These are phyloP conservation scores for Augochlora pura DNA, from an alignment of 1,140 invertebrate genomes.

Conservation along the genomic window DNA sequence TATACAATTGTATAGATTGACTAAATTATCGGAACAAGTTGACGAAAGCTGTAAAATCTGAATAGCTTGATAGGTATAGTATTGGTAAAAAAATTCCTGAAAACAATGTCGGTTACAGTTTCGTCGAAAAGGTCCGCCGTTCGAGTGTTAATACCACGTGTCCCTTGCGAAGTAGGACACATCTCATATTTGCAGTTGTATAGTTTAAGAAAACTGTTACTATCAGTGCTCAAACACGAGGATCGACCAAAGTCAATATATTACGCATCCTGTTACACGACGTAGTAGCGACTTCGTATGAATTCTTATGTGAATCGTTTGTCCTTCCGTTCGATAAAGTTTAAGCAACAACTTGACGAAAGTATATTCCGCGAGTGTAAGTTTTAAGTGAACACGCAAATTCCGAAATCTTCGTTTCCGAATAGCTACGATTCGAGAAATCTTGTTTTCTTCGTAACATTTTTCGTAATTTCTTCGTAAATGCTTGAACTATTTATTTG, in stretches of 20 bases:
- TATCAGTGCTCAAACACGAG: slow-evolving; percentile 25
- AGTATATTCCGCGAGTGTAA: neutral
- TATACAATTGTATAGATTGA: too few relatives aligned
- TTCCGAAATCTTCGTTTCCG: neutral
- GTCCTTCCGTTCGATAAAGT: slow-evolving; percentile 26
- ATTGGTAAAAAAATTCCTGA: too few relatives aligned
- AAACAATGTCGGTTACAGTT: too few relatives aligned
- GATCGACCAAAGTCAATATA: slow-evolving; percentile 37
- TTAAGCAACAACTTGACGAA: slow-evolving; percentile 1
- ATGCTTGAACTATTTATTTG: too few relatives aligned
- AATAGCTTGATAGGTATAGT: too few relatives aligned
- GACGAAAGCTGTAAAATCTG: too few relatives aligned
- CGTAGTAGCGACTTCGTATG: neutral
- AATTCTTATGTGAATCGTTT: slow-evolving; percentile 18
- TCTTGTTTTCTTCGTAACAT: too few relatives aligned
- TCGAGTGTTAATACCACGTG: neutral
- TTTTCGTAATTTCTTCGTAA: too few relatives aligned
- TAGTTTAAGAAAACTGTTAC: slow-evolving; percentile 22
- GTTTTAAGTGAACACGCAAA: neutral
- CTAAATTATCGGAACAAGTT: too few relatives aligned
- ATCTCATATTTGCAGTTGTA: neutral
- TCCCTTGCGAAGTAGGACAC: neutral
- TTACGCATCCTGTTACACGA: slow-evolving; percentile 7
- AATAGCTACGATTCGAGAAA: neutral
- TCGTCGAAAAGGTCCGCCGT: too few relatives aligned